Evolutionary conservation across 2,113 vertebrate genomes (phyloP).

Genomic region (Mastomys natalensis): DNA sequence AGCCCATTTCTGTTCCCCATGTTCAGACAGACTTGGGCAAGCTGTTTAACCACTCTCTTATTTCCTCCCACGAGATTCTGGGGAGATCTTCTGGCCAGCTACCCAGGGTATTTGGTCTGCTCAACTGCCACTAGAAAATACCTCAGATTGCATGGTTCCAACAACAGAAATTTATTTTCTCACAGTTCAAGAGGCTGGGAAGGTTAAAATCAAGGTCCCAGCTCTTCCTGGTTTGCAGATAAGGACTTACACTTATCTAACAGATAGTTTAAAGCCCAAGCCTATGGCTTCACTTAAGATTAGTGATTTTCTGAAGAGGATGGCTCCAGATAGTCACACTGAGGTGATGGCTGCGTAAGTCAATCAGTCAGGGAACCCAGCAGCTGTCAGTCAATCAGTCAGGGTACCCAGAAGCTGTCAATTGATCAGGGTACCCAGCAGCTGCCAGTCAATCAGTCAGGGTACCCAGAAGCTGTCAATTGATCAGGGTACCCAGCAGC

Average conservation of each 20-base stretch:
- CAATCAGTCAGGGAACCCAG: not conserved
- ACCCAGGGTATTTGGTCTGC: not conserved
- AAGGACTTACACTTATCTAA: not conserved
- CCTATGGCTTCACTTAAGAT: not conserved
- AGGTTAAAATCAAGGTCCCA: not conserved
- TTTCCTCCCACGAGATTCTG: not conserved
- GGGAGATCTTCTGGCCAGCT: not conserved
- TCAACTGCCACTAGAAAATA: not conserved
- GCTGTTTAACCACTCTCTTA: not conserved
- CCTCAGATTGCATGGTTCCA: not conserved
- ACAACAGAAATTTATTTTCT: not conserved
- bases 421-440: no score
- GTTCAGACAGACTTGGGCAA: not conserved
- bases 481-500: no score
- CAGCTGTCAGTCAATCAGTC: no score
- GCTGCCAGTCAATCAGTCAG: no score
- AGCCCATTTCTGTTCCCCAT: not conserved
- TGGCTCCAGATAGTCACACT: not conserved
- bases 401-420: no score
- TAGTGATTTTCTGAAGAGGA: not conserved
- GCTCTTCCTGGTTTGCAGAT: not conserved
- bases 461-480: no score
- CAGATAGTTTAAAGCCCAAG: not conserved
- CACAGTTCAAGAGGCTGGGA: not conserved
- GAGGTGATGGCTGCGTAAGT: not conserved